Evolutionary conservation across 2,888 invertebrate species (phyloP).

Genomic region (Torymus aiolomorphi): DNA sequence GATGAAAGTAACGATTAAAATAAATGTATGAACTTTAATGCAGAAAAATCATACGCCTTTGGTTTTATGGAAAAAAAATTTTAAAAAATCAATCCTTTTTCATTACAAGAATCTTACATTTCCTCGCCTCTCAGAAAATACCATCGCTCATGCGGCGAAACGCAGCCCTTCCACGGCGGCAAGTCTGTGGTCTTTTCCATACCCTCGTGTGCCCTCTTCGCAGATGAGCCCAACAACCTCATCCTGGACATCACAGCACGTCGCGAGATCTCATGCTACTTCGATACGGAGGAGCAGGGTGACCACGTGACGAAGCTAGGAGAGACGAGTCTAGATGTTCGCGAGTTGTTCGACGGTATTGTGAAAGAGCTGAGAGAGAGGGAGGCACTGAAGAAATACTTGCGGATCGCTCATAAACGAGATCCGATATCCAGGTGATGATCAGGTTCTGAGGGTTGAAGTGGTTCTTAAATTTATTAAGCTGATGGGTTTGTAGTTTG

Average conservation of each 20-base stretch:
- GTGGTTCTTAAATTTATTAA: neutral
- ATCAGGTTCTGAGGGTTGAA: neutral
- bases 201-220: slow-evolving; percentile 61
- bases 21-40: no score
- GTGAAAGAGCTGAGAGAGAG: slow-evolving; percentile 65
- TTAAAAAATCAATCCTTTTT: no score
- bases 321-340: slow-evolving; percentile 61
- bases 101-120: no score
- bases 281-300: slow-evolving; percentile 61
- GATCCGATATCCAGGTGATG: slow-evolving; percentile 68
- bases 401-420: slow-evolving; percentile 61
- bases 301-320: slow-evolving; percentile 63
- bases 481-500: neutral
- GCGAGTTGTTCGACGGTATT: slow-evolving; percentile 67
- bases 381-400: slow-evolving; percentile 62
- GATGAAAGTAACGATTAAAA: no score
- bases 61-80: no score
- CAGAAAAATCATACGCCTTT: no score
- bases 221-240: neutral
- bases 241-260: slow-evolving; percentile 10
- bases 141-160: slow-evolving; percentile 64
- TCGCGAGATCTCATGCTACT: slow-evolving; percentile 63
- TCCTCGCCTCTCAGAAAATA: slow-evolving; percentile 54
- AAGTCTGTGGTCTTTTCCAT: slow-evolving; percentile 68
- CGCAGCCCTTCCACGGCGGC: slow-evolving; percentile 68